phyloP scores from a whole-genome alignment of 2,888 invertebrate genomes.

The Agriopis marginaria region DNA sequence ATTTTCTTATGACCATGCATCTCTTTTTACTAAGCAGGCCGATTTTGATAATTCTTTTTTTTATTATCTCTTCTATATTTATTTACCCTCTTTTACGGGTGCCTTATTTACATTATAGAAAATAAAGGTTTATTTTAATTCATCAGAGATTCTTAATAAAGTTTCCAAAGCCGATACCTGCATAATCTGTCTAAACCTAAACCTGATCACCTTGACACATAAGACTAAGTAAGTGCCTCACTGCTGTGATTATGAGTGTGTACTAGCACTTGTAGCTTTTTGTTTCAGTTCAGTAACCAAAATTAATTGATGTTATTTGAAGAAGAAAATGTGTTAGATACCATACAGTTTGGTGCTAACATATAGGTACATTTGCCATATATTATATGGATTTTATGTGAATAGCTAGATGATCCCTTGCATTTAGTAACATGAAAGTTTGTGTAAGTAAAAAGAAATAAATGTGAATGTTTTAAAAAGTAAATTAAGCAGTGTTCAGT shows the following conservation, averaged over 20 bases:
- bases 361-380: not conserved
- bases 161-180: conserved; percentile 40
- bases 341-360: not conserved
- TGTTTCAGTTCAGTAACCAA: not conserved
- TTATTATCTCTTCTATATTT: not conserved
- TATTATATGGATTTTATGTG: not conserved
- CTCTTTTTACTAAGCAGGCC: too few species aligned
- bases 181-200: conserved; percentile 40
- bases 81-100: too few species aligned
- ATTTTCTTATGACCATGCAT: too few species aligned
- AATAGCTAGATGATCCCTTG: not conserved
- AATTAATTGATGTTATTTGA: not conserved
- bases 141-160: conserved; percentile 33
- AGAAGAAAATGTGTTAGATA: not conserved
- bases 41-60: too few species aligned
- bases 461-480: not conserved
- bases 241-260: conserved; percentile 27
- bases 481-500: not conserved
- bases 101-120: not conserved
- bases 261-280: not conserved
- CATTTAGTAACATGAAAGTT: not conserved
- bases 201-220: conserved; percentile 51
- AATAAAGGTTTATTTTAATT: not conserved
- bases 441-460: not conserved
- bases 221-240: conserved; percentile 35